These are phyloP conservation scores for Hippocampus guttulatus DNA, from an alignment of 2,113 vertebrate genomes.

Conservation along the genomic window DNA sequence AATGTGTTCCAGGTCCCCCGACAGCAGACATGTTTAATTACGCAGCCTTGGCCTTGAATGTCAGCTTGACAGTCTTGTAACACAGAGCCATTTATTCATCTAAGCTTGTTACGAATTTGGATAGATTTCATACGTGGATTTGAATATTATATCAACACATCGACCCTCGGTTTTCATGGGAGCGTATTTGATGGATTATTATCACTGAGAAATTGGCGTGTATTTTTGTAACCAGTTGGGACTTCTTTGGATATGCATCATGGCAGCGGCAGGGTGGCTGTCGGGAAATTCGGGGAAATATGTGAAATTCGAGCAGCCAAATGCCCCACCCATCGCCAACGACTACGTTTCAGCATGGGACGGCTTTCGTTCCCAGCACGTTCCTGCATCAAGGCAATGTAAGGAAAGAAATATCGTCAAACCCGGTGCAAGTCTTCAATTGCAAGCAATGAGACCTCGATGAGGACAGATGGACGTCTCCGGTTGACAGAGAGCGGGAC, in stretches of 20 bases:
- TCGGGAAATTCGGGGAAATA: too few species aligned
- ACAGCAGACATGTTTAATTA: constrained; percentile 66
- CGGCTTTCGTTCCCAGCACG: too few species aligned
- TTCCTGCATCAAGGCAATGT: too few species aligned
- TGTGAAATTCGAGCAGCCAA: too few species aligned
- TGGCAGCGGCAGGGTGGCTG: too few species aligned
- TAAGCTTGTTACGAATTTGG: constrained; percentile 26
- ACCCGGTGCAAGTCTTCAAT: not conserved
- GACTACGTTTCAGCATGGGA: too few species aligned
- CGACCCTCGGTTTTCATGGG: too few species aligned
- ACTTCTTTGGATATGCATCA: too few species aligned
- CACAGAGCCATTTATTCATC: constrained; percentile 43
- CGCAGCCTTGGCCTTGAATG: constrained; percentile 50
- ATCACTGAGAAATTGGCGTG: too few species aligned
- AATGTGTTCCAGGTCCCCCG: constrained; percentile 56
- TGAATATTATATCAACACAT: not conserved
- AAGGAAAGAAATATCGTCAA: not conserved
- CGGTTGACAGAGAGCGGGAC: constrained; percentile 48
- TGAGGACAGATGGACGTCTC: constrained; percentile 54
- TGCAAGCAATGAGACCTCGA: constrained; percentile 2
- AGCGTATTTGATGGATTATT: too few species aligned
- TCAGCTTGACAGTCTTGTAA: constrained; percentile 50
- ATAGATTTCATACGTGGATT: not conserved
- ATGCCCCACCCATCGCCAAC: too few species aligned
- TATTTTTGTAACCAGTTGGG: too few species aligned